phyloP scores from a whole-genome alignment of 1,140 invertebrate species.

The Neodiprion lecontei region DNA sequence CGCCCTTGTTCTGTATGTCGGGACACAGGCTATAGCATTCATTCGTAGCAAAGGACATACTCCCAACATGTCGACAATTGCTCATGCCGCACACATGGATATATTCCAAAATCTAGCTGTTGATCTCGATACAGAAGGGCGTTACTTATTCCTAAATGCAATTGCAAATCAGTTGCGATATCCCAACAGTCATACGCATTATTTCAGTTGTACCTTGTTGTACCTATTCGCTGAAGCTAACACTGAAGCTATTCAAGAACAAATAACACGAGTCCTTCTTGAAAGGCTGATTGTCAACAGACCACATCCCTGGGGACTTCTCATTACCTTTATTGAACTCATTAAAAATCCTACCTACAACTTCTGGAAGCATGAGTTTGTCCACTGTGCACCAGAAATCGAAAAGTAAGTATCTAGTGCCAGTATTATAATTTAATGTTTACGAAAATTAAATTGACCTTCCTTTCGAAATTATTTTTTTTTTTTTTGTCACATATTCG shows the following conservation, averaged over 20 bases:
- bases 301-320: slow-evolving; percentile 98
- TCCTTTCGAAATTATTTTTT: slow-evolving; percentile 10
- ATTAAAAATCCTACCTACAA: slow-evolving; percentile 99
- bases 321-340: slow-evolving; percentile 98
- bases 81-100: slow-evolving; percentile 98
- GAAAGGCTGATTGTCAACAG: slow-evolving; percentile 97
- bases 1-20: slow-evolving; percentile 96
- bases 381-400: slow-evolving; percentile 98
- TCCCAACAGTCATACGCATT: slow-evolving; percentile 99
- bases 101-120: slow-evolving; percentile 99
- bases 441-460: slow-evolving; percentile 11
- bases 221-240: slow-evolving; percentile 99
- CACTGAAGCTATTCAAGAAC: slow-evolving; percentile 93
- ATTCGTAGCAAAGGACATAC: slow-evolving; percentile 87
- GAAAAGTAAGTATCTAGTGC: slow-evolving; percentile 80
- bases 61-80: slow-evolving; percentile 95
- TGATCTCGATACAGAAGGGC: slow-evolving; percentile 95
- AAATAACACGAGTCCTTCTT: slow-evolving; percentile 90
- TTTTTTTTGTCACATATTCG: slow-evolving; percentile 36
- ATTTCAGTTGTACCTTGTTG: slow-evolving; percentile 96
- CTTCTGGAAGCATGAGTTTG: slow-evolving; percentile 99
- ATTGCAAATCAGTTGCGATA: slow-evolving; percentile 98
- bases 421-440: slow-evolving; percentile 14
- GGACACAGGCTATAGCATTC: slow-evolving; percentile 91
- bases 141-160: slow-evolving; percentile 96